A percentile compares a stretch with the other conserved stretches of the same genome.
Evolutionary conservation across 2,113 vertebrate genomes (phyloP).

Genomic region (Tympanuchus pallidicinctus): DNA sequence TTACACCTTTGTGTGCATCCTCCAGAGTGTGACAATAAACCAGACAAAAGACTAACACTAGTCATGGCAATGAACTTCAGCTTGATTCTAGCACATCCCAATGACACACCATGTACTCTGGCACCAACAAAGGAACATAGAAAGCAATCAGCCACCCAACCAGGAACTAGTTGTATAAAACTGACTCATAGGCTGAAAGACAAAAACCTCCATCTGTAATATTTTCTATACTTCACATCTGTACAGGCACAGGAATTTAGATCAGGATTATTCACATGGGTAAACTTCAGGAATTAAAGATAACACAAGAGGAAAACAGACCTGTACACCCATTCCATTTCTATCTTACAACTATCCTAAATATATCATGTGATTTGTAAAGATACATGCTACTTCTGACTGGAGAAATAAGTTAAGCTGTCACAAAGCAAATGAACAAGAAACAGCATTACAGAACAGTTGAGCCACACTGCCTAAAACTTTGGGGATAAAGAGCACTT

Average conservation of each 20-base stretch:
- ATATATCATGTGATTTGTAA: background rate
- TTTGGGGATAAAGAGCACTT: background rate
- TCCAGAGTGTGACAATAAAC: background rate
- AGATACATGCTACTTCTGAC: background rate
- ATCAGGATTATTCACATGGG: background rate
- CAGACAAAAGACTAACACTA: background rate
- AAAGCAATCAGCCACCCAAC: conserved; percentile 23
- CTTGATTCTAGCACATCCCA: background rate
- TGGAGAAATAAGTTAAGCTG: background rate
- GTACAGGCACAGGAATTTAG: background rate
- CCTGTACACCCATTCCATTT: background rate
- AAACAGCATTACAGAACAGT: background rate
- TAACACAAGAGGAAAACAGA: background rate
- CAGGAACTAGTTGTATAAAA: background rate
- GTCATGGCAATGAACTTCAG: background rate
- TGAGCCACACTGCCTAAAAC: background rate
- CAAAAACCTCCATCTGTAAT: background rate
- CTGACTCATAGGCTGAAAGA: background rate
- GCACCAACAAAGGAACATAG: conserved; percentile 19
- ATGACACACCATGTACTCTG: background rate
- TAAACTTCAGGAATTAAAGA: background rate
- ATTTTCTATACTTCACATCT: background rate
- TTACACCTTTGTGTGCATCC: background rate
- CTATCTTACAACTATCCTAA: background rate
- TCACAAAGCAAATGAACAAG: background rate